A percentile compares a stretch with the other conserved stretches of the same genome.
phyloP scores from a whole-genome alignment of 92 coral and sea anemone genomes.

The Umimayanthus chanpuru region DNA sequence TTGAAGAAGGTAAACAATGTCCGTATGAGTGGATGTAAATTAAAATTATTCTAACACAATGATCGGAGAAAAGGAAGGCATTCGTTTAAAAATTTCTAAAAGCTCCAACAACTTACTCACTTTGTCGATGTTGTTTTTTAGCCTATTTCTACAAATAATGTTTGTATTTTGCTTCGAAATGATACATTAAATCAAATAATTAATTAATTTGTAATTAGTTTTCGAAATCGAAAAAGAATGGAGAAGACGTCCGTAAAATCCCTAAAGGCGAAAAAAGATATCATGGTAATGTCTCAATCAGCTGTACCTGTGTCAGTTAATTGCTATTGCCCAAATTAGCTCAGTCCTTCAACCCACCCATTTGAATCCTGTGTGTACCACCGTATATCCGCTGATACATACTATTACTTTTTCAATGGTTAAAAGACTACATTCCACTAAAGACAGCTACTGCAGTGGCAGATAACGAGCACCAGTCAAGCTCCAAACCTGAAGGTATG shows the following conservation, averaged over 20 bases:
- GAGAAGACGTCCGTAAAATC: neutral
- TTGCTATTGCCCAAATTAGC: neutral
- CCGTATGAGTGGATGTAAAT: neutral
- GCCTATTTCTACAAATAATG: neutral
- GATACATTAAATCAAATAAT: neutral
- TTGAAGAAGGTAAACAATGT: constrained; percentile 10
- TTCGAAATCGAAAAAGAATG: neutral
- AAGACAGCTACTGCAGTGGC: too few species aligned
- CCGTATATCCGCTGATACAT: too few species aligned
- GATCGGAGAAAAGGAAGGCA: too few species aligned
- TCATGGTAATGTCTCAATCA: neutral
- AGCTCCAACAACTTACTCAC: neutral
- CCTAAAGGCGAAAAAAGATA: neutral
- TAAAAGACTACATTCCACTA: too few species aligned
- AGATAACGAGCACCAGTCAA: too few species aligned
- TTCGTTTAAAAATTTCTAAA: neutral
- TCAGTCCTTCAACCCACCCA: neutral
- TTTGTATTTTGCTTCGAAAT: too few species aligned
- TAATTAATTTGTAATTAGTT: neutral
- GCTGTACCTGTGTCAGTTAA: neutral
- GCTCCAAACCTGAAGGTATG: too few species aligned
- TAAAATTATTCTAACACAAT: neutral
- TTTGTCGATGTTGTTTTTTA: neutral
- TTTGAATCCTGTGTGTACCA: constrained; percentile 6
- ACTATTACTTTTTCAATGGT: too few species aligned